phyloP scores from a whole-genome alignment of 2,113 vertebrate genomes.

The Brienomyrus brachyistius region DNA sequence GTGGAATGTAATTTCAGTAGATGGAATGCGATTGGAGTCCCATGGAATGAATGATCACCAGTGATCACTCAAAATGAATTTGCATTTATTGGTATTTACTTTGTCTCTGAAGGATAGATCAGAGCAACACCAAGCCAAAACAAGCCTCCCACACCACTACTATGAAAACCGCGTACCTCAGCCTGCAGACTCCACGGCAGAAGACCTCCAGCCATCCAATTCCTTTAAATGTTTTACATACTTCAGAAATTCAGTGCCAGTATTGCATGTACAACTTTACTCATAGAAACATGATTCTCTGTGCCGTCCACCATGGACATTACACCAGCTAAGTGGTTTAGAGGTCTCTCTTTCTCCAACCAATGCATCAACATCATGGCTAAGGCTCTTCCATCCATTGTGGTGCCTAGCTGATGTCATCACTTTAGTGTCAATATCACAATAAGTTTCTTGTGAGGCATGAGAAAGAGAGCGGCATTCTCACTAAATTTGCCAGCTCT shows the following conservation, averaged over 20 bases:
- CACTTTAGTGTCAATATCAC: not conserved
- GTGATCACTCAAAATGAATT: not conserved
- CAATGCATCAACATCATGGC: not conserved
- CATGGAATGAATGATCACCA: not conserved
- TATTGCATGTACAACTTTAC: not conserved
- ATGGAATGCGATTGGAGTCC: not conserved
- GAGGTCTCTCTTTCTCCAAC: not conserved
- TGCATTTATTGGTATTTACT: not conserved
- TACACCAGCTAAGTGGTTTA: not conserved
- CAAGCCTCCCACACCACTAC: not conserved
- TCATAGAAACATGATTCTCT: not conserved
- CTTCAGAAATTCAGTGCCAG: not conserved
- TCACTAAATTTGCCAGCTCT: not conserved
- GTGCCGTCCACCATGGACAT: not conserved
- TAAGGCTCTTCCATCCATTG: not conserved
- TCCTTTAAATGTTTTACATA: not conserved
- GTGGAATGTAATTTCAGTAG: not conserved
- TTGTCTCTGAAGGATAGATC: not conserved
- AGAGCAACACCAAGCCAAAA: not conserved
- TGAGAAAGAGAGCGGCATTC: not conserved
- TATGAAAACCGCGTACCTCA: not conserved
- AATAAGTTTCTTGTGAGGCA: not conserved
- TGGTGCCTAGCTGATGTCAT: not conserved
- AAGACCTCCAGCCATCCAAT: not conserved
- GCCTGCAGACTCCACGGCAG: not conserved